Percentiles rank a stretch among this genome's conserved stretches.
Evolutionary conservation across 2,797 vertebrate species (phyloP).

Genomic region (Chelidonichthys spinosus): DNA sequence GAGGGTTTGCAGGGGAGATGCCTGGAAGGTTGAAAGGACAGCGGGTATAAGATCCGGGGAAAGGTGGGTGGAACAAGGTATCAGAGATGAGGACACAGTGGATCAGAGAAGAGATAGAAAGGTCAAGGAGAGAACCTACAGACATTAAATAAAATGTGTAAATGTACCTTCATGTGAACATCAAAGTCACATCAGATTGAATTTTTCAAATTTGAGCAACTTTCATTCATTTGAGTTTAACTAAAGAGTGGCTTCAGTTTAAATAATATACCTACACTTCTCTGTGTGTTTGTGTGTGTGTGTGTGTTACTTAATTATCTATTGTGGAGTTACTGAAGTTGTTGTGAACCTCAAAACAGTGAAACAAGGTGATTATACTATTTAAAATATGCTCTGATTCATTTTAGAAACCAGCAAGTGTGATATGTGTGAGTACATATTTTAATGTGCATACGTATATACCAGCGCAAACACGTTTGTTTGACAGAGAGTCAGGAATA

Average conservation of each 20-base stretch:
- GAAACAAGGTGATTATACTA: neutral
- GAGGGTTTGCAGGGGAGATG: constrained; percentile 25
- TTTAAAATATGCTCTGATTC: neutral
- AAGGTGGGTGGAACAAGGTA: constrained; percentile 22
- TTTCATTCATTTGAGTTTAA: constrained; percentile 21
- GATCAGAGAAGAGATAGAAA: constrained; percentile 5
- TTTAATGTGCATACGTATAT: neutral
- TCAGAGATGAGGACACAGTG: constrained; percentile 4
- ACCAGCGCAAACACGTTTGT: neutral
- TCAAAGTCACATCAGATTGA: neutral
- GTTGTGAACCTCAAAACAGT: neutral
- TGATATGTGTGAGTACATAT: neutral
- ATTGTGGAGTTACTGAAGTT: neutral
- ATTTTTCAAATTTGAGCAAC: neutral
- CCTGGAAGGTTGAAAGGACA: constrained; percentile 18
- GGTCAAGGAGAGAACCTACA: constrained; percentile 15
- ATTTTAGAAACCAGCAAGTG: neutral
- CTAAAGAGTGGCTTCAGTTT: neutral
- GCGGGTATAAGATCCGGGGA: constrained; percentile 9
- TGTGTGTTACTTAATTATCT: neutral
- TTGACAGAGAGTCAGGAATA: constrained; percentile 7
- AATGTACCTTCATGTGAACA: constrained; percentile 1
- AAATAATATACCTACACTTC: neutral
- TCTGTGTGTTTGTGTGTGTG: neutral
- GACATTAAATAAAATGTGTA: constrained; percentile 3